A percentile compares a stretch with the other conserved stretches of the same genome.
Conservation (phyloP, 2,888 invertebrate genomes). For the Campopleginae sp. region DNA sequence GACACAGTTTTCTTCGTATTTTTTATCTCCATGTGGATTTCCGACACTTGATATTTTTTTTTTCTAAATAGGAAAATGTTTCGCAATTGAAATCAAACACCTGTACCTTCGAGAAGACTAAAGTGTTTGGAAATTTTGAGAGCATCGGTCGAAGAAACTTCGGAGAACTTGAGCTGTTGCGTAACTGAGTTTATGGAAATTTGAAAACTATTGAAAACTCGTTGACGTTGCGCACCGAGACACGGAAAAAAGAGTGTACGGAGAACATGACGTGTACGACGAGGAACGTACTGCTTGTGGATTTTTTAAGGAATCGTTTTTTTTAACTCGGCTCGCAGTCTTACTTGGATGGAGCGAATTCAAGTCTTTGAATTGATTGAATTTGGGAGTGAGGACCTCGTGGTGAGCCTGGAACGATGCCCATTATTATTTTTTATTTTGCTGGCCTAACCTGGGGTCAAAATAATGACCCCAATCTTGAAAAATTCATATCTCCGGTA, state of each 20-base stretch:
- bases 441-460: too few relatives aligned
- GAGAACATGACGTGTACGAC: too few relatives aligned
- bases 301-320: background rate
- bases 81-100: conserved; percentile 5
- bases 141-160: background rate
- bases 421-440: too few relatives aligned
- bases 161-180: background rate
- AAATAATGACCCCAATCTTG: too few relatives aligned
- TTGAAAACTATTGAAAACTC: background rate
- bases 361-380: too few relatives aligned
- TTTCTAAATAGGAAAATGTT: background rate
- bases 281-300: too few relatives aligned
- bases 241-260: background rate
- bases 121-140: background rate
- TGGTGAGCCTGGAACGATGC: too few relatives aligned
- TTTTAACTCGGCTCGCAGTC: too few relatives aligned
- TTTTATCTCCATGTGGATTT: conserved; percentile 10
- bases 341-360: too few relatives aligned
- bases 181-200: background rate
- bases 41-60: background rate
- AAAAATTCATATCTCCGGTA: too few relatives aligned
- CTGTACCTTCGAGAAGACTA: background rate
- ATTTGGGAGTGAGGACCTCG: too few relatives aligned
- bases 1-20: conserved; percentile 8
- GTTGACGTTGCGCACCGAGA: background rate